Evolutionary conservation across 2,888 invertebrate genomes (phyloP).

Genomic region (Zonitis immaculata): DNA sequence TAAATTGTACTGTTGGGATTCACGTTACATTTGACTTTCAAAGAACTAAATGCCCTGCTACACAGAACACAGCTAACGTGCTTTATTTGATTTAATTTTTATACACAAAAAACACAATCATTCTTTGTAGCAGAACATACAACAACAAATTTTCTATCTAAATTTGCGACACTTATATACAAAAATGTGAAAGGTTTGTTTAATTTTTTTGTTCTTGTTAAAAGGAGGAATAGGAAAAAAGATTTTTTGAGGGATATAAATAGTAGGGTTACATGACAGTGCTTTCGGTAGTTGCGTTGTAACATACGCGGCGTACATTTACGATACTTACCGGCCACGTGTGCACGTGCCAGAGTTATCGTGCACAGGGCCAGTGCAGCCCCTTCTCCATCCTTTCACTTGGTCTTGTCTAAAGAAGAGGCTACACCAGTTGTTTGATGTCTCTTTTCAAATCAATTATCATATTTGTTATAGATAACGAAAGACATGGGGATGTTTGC

Average conservation of each 20-base stretch:
- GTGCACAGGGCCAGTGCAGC: constrained; percentile 35
- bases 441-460: neutral
- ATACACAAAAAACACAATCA: neutral
- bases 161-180: constrained; percentile 13
- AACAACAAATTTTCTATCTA: neutral
- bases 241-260: too few relatives aligned
- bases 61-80: constrained; percentile 1
- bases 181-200: too few relatives aligned
- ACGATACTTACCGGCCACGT: constrained; percentile 34
- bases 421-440: constrained; percentile 22
- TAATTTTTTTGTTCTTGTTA: too few relatives aligned
- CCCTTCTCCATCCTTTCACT: constrained; percentile 23
- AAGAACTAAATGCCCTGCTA: neutral
- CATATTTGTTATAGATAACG: constrained; percentile 7
- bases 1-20: neutral
- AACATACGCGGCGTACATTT: constrained; percentile 37
- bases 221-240: too few relatives aligned
- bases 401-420: constrained; percentile 17
- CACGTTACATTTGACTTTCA: neutral
- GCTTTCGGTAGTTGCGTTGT: constrained; percentile 47
- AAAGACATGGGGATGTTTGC: constrained; percentile 26
- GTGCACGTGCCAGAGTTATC: constrained; percentile 29
- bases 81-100: neutral
- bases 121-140: constrained; percentile 1
- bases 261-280: constrained; percentile 42